Evolutionary conservation across 1,140 invertebrate genomes (phyloP), one percentile per base, ranked within the genome.

Genomic region (Camponotus pennsylvanicus): DNA sequence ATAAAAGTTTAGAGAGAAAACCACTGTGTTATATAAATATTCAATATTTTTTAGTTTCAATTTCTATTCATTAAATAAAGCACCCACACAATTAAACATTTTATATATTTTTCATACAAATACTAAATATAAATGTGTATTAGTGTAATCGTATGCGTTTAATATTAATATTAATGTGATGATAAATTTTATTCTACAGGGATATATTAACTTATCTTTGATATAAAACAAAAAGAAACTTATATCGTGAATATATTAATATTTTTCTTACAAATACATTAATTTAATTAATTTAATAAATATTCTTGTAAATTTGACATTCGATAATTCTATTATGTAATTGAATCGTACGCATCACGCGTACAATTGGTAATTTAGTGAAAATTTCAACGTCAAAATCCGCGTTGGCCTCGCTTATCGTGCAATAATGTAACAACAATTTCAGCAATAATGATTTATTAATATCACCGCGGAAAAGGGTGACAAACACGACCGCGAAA

Each of bases 371-470:
- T 80, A 83, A 83, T 83, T 83, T 75, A 45, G 40, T 63, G 79
- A 83, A 83, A 83, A 83, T 83, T 83, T 83, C 69, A 83, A 75
- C 79, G 40, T 83, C 79, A 75, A 73, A 83, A 73, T 75, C 79
- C 79, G 55, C 27, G 9, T 40, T 70, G 34, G 40, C 69, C 9
- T 61, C 79, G 79, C 69, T 83, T 57, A 45, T 83, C 69, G 79
- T 57, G 34, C 55, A 69, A 83, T 70, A 83, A 83, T 75, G 79
- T 70, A 83, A 75, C 79, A 83, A 83, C 79, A 83, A 83, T 83
- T 83, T 83, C 79, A 73, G 34, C 27, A 83, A 83, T 75, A 70
- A 83, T 73, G 79, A 83, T 83, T 83, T 83, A 83, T 83, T 83
- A 83, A 83, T 83, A 83, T 83, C 55, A 55, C 40, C 79, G 69